A percentile compares a stretch with the other conserved stretches of the same genome.
These are phyloP conservation scores for Sesamia inferens DNA, from an alignment of 2,888 invertebrate species.

Conservation along the genomic window DNA sequence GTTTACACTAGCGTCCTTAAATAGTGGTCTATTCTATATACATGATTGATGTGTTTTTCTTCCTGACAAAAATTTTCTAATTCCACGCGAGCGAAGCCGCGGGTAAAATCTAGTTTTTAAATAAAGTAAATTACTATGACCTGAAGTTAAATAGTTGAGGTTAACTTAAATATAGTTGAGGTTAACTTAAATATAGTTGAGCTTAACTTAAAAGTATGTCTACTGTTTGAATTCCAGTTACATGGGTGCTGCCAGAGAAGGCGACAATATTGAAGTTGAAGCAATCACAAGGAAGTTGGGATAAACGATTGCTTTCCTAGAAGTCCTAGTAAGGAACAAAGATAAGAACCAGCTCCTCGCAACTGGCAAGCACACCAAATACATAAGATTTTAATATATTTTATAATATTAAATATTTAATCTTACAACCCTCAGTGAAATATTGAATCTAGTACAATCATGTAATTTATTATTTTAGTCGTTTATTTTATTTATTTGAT, in stretches of 20 bases:
- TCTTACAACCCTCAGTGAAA: slow-evolving; percentile 14
- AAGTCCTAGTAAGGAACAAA: slow-evolving; percentile 94
- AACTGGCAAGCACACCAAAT: slow-evolving; percentile 96
- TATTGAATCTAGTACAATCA: slow-evolving; percentile 31
- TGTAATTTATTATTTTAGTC: slow-evolving; percentile 11
- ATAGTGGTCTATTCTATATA: too few relatives aligned
- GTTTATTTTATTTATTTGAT: slow-evolving; percentile 4
- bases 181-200: too few relatives aligned
- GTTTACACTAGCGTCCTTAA: too few relatives aligned
- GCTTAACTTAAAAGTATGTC: too few relatives aligned
- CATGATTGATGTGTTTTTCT: too few relatives aligned
- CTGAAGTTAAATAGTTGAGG: too few relatives aligned
- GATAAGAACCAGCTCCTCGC: slow-evolving; percentile 93
- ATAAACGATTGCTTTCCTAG: slow-evolving; percentile 94
- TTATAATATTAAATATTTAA: neutral
- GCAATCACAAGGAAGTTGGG: slow-evolving; percentile 94
- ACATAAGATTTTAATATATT: slow-evolving; percentile 71
- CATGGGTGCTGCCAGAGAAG: slow-evolving; percentile 93
- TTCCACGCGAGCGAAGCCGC: too few relatives aligned
- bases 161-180: too few relatives aligned
- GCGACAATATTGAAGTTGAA: slow-evolving; percentile 94
- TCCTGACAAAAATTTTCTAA: too few relatives aligned
- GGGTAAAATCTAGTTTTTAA: too few relatives aligned
- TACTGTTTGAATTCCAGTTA: slow-evolving; percentile 90
- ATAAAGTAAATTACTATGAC: too few relatives aligned